These are phyloP conservation scores for Parauchenoglanis punctatus DNA, from an alignment of 2,797 vertebrate genomes.

Conservation along the genomic window DNA sequence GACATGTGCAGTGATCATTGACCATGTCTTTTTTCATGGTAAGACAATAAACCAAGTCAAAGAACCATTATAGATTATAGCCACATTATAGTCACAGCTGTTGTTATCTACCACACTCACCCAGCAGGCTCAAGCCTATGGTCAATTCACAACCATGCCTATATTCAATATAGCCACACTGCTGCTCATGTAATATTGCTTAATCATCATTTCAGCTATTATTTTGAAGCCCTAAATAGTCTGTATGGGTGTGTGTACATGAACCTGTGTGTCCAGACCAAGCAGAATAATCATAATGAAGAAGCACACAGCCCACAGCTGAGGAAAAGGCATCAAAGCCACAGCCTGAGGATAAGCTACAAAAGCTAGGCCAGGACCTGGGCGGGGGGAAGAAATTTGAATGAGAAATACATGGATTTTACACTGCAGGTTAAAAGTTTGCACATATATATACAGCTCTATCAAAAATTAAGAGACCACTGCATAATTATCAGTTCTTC, in stretches of 20 bases:
- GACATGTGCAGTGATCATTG: background rate
- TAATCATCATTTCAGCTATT: background rate
- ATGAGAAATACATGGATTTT: too few relatives aligned
- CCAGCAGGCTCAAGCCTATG: background rate
- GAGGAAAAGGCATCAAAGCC: slow-evolving; percentile 67
- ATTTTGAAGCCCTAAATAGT: background rate
- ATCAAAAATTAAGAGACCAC: too few relatives aligned
- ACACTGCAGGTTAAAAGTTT: too few relatives aligned
- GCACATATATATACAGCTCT: too few relatives aligned
- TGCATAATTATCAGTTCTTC: too few relatives aligned
- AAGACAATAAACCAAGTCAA: background rate
- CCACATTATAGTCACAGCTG: background rate
- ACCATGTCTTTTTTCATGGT: background rate
- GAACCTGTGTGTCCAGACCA: slow-evolving; percentile 88
- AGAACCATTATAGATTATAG: background rate
- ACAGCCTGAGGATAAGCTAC: slow-evolving; percentile 69
- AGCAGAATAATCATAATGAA: slow-evolving; percentile 71
- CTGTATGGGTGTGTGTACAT: background rate
- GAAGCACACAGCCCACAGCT: slow-evolving; percentile 68
- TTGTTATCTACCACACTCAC: too few relatives aligned
- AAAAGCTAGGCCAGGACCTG: slow-evolving; percentile 82
- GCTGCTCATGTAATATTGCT: too few relatives aligned
- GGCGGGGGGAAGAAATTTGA: too few relatives aligned
- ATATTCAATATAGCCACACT: background rate
- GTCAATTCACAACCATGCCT: background rate